phyloP scores from a whole-genome alignment of 2,797 vertebrate species.

The Cryptoprocta ferox region DNA sequence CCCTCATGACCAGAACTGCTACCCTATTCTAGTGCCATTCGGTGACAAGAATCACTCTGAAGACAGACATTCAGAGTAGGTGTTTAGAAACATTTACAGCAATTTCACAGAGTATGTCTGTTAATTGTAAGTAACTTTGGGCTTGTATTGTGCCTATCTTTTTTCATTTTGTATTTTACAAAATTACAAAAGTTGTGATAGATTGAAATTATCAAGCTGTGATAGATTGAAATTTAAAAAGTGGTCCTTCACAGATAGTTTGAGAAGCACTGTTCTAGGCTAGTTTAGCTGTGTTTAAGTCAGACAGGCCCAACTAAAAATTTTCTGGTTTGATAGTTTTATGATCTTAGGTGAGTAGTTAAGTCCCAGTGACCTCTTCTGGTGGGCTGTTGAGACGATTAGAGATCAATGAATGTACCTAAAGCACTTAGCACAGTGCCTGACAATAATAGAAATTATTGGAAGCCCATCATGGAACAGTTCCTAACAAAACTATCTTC shows the following conservation, averaged over 20 bases:
- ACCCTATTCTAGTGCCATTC: neutral
- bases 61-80: neutral
- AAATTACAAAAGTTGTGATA: neutral
- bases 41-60: neutral
- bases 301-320: neutral
- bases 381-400: neutral
- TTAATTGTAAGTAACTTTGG: constrained; percentile 23
- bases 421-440: neutral
- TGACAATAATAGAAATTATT: neutral
- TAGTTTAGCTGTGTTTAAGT: neutral
- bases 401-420: neutral
- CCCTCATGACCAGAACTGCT: neutral
- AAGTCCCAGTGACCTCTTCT: neutral
- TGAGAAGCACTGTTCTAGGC: neutral
- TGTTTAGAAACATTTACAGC: constrained; percentile 10
- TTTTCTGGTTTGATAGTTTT: constrained; percentile 5
- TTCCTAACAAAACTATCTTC: constrained; percentile 19
- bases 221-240: neutral
- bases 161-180: constrained; percentile 37
- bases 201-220: neutral
- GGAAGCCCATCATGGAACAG: neutral
- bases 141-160: constrained; percentile 22
- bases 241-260: neutral
- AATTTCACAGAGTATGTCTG: neutral
- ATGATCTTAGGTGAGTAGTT: neutral